Evolutionary conservation across 1,140 invertebrate species (phyloP), one percentile per base, ranked within the genome.

Genomic region (Telenomus remus): DNA sequence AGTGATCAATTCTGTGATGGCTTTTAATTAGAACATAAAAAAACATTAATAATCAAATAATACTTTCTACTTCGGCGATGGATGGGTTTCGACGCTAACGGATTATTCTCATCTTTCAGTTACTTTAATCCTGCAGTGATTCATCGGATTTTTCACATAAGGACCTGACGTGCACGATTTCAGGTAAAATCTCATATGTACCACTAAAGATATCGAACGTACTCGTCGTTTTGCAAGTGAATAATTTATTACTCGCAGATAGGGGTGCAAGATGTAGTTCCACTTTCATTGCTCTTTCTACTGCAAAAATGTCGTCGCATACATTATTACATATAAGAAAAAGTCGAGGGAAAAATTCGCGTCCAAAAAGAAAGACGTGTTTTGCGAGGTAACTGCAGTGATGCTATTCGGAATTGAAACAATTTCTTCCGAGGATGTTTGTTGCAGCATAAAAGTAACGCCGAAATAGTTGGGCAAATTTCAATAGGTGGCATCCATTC

Each of bases 111-210:
- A 72, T 72, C 63, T 53, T 66, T 74, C 71, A 79, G 69, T 75
- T 68, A 76, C 75, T 77, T 76, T 80, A 80, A 80, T 77, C 76
- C 72, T 64, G 35, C 60, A 53, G 53, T 70, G 75, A 77, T 77
- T 79, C 68, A 70, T 71, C 51, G 75, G 59, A 33, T 71, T 55
- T 65, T 60, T 42, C 66, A 56, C 56, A 35, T 75, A 68, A 75
- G 46, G 63, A 66, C 65, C 61, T 15, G 50, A 61, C 56, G 60
- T 49, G 64, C 49, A 65, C 37, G 60, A 50, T 65, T 61, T 61
- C 44, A 57, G 34, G 43, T 50, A 65, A 60, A 54, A 66, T 47
- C 19, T 61, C 27, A 43, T 55, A 42, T 37, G 37, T 53, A 57
- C 57, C 53, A 16, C 15, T 14, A 37, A 54, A 64, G 65, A 70